phyloP scores from a whole-genome alignment of 2,113 vertebrate genomes.

The Eubucco bourcierii region DNA sequence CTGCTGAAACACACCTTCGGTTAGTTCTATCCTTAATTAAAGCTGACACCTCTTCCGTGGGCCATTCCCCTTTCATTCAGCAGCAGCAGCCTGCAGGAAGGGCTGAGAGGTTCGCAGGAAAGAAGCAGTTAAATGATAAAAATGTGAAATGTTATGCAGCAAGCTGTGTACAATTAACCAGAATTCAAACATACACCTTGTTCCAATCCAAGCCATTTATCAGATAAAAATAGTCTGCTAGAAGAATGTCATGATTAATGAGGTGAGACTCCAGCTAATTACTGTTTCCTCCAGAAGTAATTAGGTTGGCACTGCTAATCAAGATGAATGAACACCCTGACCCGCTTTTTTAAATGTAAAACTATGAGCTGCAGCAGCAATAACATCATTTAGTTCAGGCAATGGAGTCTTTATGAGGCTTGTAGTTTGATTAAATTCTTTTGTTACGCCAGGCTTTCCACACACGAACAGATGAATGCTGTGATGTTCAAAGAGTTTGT shows the following conservation, averaged over 20 bases:
- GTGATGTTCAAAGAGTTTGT: constrained; percentile 84
- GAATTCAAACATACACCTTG: constrained; percentile 91
- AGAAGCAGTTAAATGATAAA: constrained; percentile 83
- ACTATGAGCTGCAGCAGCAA: constrained; percentile 77
- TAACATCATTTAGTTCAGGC: constrained; percentile 82
- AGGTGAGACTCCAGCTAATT: constrained; percentile 99
- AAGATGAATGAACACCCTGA: constrained; percentile 90
- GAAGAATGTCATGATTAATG: constrained; percentile 98
- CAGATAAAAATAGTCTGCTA: constrained; percentile 97
- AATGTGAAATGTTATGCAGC: constrained; percentile 78
- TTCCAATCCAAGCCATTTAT: constrained; percentile 95
- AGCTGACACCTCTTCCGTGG: constrained; percentile 27
- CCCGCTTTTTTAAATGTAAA: constrained; percentile 83
- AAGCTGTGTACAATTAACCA: constrained; percentile 94
- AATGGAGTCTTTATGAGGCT: constrained; percentile 83
- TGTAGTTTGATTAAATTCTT: constrained; percentile 86
- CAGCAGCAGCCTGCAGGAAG: background rate
- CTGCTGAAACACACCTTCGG: background rate
- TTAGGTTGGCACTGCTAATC: constrained; percentile 96
- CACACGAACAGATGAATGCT: constrained; percentile 80
- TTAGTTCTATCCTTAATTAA: constrained; percentile 23
- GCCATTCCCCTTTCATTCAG: constrained; percentile 37
- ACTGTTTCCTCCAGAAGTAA: constrained; percentile 97
- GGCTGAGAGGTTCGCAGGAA: constrained; percentile 67
- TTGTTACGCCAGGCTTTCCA: constrained; percentile 81